Evolutionary conservation across 2,113 vertebrate genomes (phyloP).

Genomic region (Dermatemys mawii): DNA sequence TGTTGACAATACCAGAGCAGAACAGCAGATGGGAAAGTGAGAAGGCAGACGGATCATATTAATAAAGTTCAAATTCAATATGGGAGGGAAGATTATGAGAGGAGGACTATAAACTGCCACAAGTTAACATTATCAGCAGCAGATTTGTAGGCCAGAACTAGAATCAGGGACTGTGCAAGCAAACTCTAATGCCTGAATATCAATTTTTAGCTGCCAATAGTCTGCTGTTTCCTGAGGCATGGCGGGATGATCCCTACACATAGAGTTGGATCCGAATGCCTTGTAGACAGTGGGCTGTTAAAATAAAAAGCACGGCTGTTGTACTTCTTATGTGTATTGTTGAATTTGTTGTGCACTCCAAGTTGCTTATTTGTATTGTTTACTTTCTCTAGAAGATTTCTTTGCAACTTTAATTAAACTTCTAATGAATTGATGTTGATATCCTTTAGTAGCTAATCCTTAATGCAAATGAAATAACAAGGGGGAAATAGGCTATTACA

Average conservation of each 20-base stretch:
- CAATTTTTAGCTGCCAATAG: background rate
- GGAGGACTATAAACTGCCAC: background rate
- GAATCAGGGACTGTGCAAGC: background rate
- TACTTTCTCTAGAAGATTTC: background rate
- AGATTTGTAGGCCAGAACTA: background rate
- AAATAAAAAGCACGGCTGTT: background rate
- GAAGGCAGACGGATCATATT: background rate
- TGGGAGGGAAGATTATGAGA: background rate
- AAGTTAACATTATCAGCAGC: accelerated
- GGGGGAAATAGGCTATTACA: background rate
- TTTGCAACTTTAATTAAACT: background rate
- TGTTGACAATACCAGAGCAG: background rate
- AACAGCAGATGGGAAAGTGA: background rate
- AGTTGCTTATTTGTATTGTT: background rate
- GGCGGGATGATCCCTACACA: background rate
- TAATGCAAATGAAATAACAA: background rate
- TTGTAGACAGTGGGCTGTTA: background rate
- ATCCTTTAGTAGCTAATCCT: background rate
- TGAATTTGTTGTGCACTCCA: background rate
- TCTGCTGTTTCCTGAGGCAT: background rate
- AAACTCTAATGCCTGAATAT: background rate
- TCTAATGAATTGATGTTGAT: background rate
- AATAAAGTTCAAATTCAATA: background rate
- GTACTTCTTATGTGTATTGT: background rate
- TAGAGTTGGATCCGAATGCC: background rate